These are phyloP conservation scores for Cydia strobilella DNA, from an alignment of 1,140 invertebrate genomes.

Conservation along the genomic window DNA sequence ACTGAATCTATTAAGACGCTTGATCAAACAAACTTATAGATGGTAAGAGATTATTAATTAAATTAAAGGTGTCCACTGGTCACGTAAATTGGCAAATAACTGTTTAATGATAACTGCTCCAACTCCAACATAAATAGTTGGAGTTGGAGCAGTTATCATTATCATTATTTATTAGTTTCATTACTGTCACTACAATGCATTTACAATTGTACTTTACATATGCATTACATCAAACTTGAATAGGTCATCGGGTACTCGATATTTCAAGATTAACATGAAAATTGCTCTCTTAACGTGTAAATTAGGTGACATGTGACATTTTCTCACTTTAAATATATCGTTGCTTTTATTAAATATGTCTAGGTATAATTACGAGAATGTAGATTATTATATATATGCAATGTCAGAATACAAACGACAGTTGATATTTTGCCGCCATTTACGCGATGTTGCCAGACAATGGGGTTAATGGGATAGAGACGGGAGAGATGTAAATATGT, in stretches of 20 bases:
- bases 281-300: constrained; percentile 14
- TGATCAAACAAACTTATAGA: no score
- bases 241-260: neutral
- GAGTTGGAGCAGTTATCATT: no score
- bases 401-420: neutral
- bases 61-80: neutral
- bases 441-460: neutral
- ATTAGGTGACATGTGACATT: constrained; percentile 23
- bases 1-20: no score
- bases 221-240: constrained; percentile 12
- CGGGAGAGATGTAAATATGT: no score
- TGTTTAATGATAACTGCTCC: neutral
- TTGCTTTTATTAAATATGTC: constrained; percentile 23
- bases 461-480: no score
- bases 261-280: constrained; percentile 30
- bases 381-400: neutral
- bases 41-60: neutral
- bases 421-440: neutral
- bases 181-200: neutral
- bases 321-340: constrained; percentile 7
- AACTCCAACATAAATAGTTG: no score
- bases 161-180: neutral
- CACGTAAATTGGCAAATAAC: constrained; percentile 1
- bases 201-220: constrained; percentile 19
- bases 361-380: constrained; percentile 18